Conservation (phyloP, 2,888 invertebrate species). For the Vannuccia rotundouncinata region DNA sequence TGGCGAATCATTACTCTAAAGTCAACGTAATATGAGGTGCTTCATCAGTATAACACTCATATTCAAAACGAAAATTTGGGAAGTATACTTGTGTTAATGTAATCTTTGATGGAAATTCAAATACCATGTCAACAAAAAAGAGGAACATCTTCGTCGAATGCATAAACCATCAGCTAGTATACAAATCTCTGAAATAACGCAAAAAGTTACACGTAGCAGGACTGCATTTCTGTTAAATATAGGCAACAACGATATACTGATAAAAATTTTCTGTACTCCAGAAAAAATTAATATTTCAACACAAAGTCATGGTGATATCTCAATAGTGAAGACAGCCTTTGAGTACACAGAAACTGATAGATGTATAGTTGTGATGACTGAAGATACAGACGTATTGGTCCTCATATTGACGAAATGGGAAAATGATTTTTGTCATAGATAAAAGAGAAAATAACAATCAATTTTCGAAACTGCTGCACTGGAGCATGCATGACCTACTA, state of each 20-base stretch:
- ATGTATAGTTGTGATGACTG: neutral
- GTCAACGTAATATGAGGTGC: neutral
- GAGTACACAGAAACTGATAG: neutral
- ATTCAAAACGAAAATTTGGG: neutral
- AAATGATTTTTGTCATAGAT: neutral
- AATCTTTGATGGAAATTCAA: neutral
- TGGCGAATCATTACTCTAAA: neutral
- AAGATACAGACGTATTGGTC: neutral
- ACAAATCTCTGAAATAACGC: too few relatives aligned
- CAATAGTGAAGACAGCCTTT: neutral
- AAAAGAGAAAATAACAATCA: neutral
- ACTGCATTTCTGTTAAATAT: neutral
- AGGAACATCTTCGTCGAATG: neutral
- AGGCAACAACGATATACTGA: neutral
- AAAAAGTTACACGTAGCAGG: too few relatives aligned
- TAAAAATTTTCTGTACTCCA: neutral
- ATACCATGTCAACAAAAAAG: neutral
- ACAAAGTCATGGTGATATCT: too few relatives aligned
- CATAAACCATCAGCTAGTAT: neutral
- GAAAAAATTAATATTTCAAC: too few relatives aligned
- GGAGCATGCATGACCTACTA: neutral
- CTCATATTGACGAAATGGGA: neutral
- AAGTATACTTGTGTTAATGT: neutral
- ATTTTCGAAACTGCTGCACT: too few relatives aligned
- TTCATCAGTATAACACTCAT: neutral